Evolutionary conservation across 2,888 invertebrate genomes (phyloP), one percentile per base, ranked within the genome.

Genomic region (Idaea biselata): DNA sequence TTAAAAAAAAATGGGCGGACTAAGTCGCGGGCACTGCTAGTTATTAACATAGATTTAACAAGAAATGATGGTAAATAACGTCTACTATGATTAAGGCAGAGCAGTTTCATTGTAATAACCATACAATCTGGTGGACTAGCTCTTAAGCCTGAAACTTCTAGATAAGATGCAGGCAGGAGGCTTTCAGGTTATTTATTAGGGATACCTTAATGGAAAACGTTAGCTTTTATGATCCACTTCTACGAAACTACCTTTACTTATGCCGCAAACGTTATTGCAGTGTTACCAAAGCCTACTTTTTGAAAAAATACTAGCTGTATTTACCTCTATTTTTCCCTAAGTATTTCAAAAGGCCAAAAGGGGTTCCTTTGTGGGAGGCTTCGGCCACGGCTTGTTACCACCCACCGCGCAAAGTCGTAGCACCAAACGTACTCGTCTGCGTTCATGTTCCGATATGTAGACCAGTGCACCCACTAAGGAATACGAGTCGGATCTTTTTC

Each of bases 201-300:
- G 69, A 14, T 71, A 68, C 62, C 60, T 58, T 75, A 75, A 73
- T 74, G 70, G 71, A 71, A 73, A 68, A 60, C 59, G 61, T 62
- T 61, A 61, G 31, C 66, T 74, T 71, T 69, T 68, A 74, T 71
- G 68, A 64, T 69, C 58, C 67, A 58, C 32, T 65, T 59, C 58
- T 65, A 60, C 65, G 1, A 25, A 25, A 25, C 25, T 25, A 44
- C 11, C 44, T 44, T 44, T 44, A 44, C 44, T 11, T 68, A 63
- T 69, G 69, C 63, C 63, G 25, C 25, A 25, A 5, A 64, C 60
- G 58, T 63, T 33, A 58, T n/a, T 68, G 61, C 53, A 32, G 32
- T 32, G 32, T 32, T 32, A 32, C 32, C 32, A 32, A 2, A 8
- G 0, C 11, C 32, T 44, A 44, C 8, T 14, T 44, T 44, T 44